phyloP scores from a whole-genome alignment of 53 echinoderm and acorn worm species.

The Pentamera pediparva region DNA sequence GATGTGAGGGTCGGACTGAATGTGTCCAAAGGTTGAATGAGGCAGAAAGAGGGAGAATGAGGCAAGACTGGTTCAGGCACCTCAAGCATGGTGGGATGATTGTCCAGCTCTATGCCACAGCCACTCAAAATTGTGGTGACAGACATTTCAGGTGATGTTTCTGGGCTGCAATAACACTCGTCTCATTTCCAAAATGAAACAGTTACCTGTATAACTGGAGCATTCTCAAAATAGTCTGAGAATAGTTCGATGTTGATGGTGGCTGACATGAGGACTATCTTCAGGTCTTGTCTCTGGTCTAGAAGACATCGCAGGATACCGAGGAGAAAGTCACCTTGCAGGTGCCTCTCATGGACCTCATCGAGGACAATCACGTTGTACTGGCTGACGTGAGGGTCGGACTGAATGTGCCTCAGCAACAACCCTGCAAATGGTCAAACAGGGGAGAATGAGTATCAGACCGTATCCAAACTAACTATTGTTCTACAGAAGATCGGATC shows the following conservation, averaged over 20 bases:
- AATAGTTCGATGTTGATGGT: constrained; percentile 93
- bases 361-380: constrained; percentile 90
- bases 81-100: background rate
- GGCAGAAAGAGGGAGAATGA: background rate
- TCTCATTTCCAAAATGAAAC: no score
- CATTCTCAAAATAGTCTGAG: constrained; percentile 48
- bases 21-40: constrained; percentile 71
- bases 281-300: constrained; percentile 76
- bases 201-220: constrained; percentile 18
- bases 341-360: constrained; percentile 86
- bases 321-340: constrained; percentile 91
- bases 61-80: background rate
- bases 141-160: no score
- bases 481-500: no score
- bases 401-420: constrained; percentile 63
- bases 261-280: constrained; percentile 92
- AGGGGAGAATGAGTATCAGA: no score
- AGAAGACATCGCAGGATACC: constrained; percentile 80
- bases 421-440: no score
- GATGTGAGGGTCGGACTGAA: constrained; percentile 60
- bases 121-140: background rate
- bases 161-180: no score
- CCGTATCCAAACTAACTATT: no score
- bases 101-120: background rate
- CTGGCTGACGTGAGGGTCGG: constrained; percentile 64